Evolutionary conservation across 2,888 invertebrate genomes (phyloP).

Genomic region (Alentia gelatinosa): DNA sequence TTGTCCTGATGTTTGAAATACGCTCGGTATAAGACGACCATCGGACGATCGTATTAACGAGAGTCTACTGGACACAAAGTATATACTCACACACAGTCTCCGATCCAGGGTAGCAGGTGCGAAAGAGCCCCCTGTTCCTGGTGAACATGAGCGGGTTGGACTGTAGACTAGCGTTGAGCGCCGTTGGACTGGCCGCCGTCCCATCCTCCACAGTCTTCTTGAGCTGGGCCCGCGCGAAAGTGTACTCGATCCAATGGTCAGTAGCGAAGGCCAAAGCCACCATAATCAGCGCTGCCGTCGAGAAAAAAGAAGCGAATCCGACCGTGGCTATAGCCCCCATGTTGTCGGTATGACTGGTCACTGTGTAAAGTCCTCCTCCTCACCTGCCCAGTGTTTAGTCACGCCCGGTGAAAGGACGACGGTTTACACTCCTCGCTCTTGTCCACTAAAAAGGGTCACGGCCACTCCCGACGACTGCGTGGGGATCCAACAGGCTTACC

Average conservation of each 20-base stretch:
- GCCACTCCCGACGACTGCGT: no score
- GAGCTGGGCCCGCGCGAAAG: slow-evolving; percentile 67
- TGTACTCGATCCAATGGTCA: slow-evolving; percentile 74
- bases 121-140: slow-evolving; percentile 72
- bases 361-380: no score
- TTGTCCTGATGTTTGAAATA: no score
- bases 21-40: no score
- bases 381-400: no score
- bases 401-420: no score
- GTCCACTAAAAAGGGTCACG: no score
- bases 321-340: background rate
- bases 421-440: no score
- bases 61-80: no score
- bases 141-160: slow-evolving; percentile 59
- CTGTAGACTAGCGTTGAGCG: background rate
- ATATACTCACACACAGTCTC: slow-evolving; percentile 73
- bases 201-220: background rate
- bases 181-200: background rate
- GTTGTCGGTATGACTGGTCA: no score
- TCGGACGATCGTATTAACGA: no score
- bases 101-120: slow-evolving; percentile 75
- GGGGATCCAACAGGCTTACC: no score
- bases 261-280: slow-evolving; percentile 74
- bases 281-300: slow-evolving; percentile 67
- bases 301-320: background rate